A percentile compares a stretch with the other conserved stretches of the same genome.
These are phyloP conservation scores for Spea multiplicata DNA, from an alignment of 2,113 vertebrate genomes.

Conservation along the genomic window DNA sequence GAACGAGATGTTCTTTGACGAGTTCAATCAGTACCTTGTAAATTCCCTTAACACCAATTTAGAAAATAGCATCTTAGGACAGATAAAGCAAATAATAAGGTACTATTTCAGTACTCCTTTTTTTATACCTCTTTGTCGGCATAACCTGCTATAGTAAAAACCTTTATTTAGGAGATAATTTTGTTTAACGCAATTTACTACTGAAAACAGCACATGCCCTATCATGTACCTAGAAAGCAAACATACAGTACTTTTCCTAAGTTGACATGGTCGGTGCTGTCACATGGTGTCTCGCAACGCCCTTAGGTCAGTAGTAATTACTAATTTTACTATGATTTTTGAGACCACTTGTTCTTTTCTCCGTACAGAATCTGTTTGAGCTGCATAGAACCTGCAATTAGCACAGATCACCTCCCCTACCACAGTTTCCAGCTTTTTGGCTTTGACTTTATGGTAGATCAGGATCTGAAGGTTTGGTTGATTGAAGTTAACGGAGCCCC, in stretches of 20 bases:
- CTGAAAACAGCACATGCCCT: too few relatives aligned
- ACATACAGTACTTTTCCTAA: too few relatives aligned
- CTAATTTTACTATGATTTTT: too few relatives aligned
- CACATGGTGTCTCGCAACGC: too few relatives aligned
- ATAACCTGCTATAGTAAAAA: too few relatives aligned
- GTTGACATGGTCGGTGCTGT: too few relatives aligned
- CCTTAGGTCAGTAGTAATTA: too few relatives aligned
- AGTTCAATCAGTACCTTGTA: conserved; percentile 89
- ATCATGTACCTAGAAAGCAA: too few relatives aligned
- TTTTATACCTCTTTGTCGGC: conserved; percentile 21
- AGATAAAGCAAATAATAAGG: conserved; percentile 98
- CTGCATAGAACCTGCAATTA: conserved; percentile 92
- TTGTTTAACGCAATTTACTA: too few relatives aligned
- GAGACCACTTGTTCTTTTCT: conserved; percentile 25
- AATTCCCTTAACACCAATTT: conserved; percentile 78
- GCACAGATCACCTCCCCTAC: conserved; percentile 92
- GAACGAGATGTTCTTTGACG: conserved; percentile 98
- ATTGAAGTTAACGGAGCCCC: conserved; percentile 97
- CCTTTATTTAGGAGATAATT: too few relatives aligned
- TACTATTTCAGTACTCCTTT: conserved; percentile 54
- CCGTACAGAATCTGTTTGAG: conserved; percentile 87
- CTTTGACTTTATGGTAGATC: conserved; percentile 97
- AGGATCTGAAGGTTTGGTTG: conserved; percentile 94
- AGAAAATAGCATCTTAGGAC: conserved; percentile 85
- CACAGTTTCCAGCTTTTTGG: conserved; percentile 99